Base-by-base conservation (phyloP, 2,888 invertebrate genomes). In the Rhogogaster chlorosoma region DNA sequence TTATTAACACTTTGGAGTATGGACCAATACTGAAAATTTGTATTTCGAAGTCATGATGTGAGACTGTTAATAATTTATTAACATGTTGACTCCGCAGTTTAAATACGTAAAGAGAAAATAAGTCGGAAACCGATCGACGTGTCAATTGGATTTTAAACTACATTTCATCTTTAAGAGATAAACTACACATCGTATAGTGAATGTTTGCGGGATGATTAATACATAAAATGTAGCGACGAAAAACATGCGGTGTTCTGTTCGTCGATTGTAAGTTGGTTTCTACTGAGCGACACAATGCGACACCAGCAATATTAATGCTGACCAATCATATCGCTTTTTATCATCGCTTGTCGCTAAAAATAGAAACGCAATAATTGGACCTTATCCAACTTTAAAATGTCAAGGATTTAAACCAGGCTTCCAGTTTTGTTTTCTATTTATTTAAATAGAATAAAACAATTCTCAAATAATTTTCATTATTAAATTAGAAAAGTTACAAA, bases 101-200 rank as follows among this genome's bases (percentile, higher is more conserved):
- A 22, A 29, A 80, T 36, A 22, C n/a, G 57, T 38, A 22, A 9
- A 12, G 12, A 9, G 45, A 80, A 80, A 38, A 61, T 36, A 80
- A 57, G 22, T 38, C 22, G 36, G n/a, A 22, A 38, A 38, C 38
- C 61, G 38, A 80, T 61, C 26, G 80, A 80, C 80, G 80, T 80
- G 80, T 80, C 80, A 80, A 80, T 80, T 80, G 22, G 80, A 80
- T 80, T 80, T 80, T 12, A 38, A 80, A 80, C 57, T 38, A 77
- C 53, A 77, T 77, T 73, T 73, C 42, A 73, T 42, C 38, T 42
- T 42, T 42, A 42, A 42, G 22, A 73, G 42, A 73, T 73, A 73
- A 73, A 42, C 71, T 73, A n/a, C 61, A 61, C 26, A 26, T 61
- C 61, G 61, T 26, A 12, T 22, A 3, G 71, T n/a, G 10, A 38